Base-by-base conservation (phyloP, 2,113 vertebrate genomes). In the Irena cyanogastra region DNA sequence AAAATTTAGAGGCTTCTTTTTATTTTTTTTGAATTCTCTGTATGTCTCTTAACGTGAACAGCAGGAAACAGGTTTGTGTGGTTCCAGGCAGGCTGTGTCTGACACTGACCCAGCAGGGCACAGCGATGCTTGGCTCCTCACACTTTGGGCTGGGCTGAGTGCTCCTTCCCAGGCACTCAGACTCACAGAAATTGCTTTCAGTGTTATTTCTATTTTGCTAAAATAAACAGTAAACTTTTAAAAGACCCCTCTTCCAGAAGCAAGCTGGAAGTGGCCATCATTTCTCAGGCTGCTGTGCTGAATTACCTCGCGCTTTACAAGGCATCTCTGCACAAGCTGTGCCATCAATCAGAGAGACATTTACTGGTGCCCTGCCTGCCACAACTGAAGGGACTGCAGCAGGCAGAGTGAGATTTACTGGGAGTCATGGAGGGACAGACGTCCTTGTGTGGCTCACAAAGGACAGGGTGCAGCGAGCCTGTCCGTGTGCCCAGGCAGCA, bases 301-400 rank as follows among this genome's bases (percentile, higher is more conserved):
- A 95, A 96, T 89, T 96, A 90, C 95, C 94, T 92, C 14, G 19
- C 0, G 27, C 94, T 97, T 97, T 94, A 95, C 78, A 90, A 96
- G 96, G 53, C 87, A 75, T 10, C 61, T 92, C 83, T 87, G 74
- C 85, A 82, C 78, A 95, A 96, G 95, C 82, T 83, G 75, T 4
- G 3, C 74, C 91, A 97, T 97, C 96, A 70, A 97, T 97, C 95
- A 97, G 18, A 4, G 3, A 82, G 95, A 96, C 93, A 89, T 97
- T 94, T 96, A 96, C 93, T 88, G 94, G 90, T 86, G 65, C 70
- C 90, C 95, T 10, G 66, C 83, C 75, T 44, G 68, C 91, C 92
- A 80, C 85, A 82, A 17, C 39, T 54, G 83, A 59, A 81, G 92
- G 80, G 56, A 93, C 50, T 69, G 94, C 76, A 81, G 75, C 89